Evolutionary conservation across 2,797 vertebrate species (phyloP).

Genomic region (Acanthiza pusilla): DNA sequence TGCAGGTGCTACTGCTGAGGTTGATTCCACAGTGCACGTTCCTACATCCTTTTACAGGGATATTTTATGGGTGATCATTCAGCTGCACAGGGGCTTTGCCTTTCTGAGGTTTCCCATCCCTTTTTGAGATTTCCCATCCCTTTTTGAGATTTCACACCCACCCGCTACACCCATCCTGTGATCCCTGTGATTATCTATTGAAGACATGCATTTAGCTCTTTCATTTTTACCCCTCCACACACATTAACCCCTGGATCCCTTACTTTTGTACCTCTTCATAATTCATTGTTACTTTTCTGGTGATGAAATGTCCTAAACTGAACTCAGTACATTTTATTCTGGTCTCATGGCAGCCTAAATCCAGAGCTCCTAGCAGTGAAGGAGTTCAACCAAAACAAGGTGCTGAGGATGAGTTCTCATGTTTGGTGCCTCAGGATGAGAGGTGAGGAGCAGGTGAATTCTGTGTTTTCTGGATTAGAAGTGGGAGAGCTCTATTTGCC

Average conservation of each 20-base stretch:
- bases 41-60: background rate
- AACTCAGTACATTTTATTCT: background rate
- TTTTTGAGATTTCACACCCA: no score
- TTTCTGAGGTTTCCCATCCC: background rate
- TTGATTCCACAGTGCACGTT: background rate
- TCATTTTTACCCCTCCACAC: background rate
- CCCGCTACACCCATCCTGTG: background rate
- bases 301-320: background rate
- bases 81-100: background rate
- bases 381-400: background rate
- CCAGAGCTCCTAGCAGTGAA: background rate
- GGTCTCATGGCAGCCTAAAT: background rate
- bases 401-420: background rate
- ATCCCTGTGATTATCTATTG: background rate
- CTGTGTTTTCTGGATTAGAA: background rate
- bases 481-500: background rate
- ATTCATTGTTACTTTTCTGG: background rate
- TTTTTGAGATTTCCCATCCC: background rate
- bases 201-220: no score
- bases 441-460: background rate
- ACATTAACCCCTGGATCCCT: background rate
- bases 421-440: background rate
- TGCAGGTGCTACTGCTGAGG: background rate
- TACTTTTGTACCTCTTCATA: background rate
- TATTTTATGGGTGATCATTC: background rate